Conservation (phyloP, 92 coral and sea anemone genomes). For the Galaxea fascicularis region DNA sequence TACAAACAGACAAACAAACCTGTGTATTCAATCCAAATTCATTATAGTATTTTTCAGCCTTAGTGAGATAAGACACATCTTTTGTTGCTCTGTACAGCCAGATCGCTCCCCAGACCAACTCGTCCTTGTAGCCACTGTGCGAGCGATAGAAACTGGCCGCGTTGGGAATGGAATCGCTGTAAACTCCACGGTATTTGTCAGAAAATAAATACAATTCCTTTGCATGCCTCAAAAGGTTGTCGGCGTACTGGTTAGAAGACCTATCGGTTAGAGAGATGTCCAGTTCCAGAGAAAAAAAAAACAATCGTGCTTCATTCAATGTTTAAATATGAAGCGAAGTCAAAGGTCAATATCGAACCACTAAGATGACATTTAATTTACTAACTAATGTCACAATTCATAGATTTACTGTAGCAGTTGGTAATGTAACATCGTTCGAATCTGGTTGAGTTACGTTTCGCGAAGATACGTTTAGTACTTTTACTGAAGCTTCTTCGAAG, state of each 20-base stretch:
- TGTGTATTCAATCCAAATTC: constrained; percentile 43
- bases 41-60: constrained; percentile 67
- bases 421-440: no score
- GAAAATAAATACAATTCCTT: constrained; percentile 69
- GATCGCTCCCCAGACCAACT: constrained; percentile 82
- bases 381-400: no score
- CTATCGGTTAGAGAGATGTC: neutral
- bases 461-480: no score
- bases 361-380: no score
- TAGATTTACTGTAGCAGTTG: no score
- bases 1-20: neutral
- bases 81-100: constrained; percentile 78
- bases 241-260: constrained; percentile 49
- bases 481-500: no score
- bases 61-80: constrained; percentile 39
- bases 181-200: constrained; percentile 60
- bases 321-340: no score
- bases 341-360: no score
- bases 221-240: constrained; percentile 68
- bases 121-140: constrained; percentile 62
- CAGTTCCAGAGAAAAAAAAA: no score
- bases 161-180: constrained; percentile 67
- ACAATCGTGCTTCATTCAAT: no score
- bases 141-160: constrained; percentile 59
- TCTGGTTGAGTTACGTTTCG: no score